A percentile compares a stretch with the other conserved stretches of the same genome.
Conservation (phyloP, 2,888 invertebrate genomes). For the Diarsia brunnea region DNA sequence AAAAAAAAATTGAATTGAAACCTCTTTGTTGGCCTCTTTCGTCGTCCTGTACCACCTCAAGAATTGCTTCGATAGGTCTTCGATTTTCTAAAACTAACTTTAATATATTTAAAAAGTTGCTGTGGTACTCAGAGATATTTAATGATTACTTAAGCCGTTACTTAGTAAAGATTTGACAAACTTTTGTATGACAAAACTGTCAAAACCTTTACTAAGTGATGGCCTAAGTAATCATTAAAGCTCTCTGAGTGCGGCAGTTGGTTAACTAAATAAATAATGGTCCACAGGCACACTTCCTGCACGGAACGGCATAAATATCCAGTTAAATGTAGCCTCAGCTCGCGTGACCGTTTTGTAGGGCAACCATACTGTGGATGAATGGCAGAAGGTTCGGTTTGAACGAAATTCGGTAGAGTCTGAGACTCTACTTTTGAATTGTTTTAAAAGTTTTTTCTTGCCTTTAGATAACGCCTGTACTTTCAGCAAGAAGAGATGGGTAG, state of each 20-base stretch:
- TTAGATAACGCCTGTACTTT: neutral
- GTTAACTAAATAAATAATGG: constrained; percentile 59
- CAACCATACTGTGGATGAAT: constrained; percentile 17
- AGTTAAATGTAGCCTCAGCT: constrained; percentile 59
- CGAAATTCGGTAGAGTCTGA: constrained; percentile 1
- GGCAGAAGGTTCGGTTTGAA: constrained; percentile 51
- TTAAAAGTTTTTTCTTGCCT: neutral
- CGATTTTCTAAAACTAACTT: neutral
- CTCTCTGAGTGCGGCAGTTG: no score
- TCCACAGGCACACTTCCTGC: constrained; percentile 58
- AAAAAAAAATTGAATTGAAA: neutral
- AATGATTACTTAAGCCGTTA: no score
- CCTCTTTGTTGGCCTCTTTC: neutral
- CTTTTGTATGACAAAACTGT: no score
- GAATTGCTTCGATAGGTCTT: no score
- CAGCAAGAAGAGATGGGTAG: neutral
- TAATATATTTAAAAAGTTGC: constrained; percentile 48
- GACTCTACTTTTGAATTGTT: no score
- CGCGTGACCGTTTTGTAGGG: constrained; percentile 71
- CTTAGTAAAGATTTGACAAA: no score
- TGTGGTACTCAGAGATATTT: no score
- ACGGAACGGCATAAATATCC: constrained; percentile 65
- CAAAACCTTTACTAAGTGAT: no score
- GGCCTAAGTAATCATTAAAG: no score
- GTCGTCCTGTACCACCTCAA: neutral